Conservation (phyloP, 2,797 vertebrate species). For the Schizopygopsis malacanthus region DNA sequence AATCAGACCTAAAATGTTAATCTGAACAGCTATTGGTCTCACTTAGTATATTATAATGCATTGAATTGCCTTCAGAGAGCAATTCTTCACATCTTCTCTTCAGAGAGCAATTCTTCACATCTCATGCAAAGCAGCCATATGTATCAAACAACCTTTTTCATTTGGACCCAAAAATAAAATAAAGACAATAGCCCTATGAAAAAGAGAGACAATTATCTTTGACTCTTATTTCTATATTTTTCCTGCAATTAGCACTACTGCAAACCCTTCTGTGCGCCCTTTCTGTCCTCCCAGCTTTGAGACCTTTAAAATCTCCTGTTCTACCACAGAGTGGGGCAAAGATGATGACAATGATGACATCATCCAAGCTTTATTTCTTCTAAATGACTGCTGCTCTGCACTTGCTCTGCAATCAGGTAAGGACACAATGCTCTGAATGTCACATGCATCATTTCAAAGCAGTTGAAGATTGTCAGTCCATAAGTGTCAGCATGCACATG, state of each 20-base stretch:
- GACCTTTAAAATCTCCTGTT: constrained; percentile 55
- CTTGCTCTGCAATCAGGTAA: constrained; percentile 1
- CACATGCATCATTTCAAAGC: constrained; percentile 18
- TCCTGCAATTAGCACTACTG: background rate
- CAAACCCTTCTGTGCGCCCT: background rate
- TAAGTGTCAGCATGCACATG: background rate
- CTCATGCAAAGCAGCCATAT: background rate
- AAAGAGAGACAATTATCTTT: background rate
- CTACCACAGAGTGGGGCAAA: constrained; percentile 16
- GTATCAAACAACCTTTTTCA: background rate
- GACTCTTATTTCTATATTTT: background rate
- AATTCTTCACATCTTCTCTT: background rate
- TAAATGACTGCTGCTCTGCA: constrained; percentile 11
- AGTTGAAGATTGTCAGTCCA: background rate
- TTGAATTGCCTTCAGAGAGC: background rate
- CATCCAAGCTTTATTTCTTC: constrained; percentile 65
- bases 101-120: background rate
- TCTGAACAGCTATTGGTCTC: background rate
- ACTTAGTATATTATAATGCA: background rate
- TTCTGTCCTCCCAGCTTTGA: background rate
- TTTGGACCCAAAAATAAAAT: background rate
- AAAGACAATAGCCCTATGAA: background rate
- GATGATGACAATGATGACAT: constrained; percentile 60
- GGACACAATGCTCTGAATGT: constrained; percentile 7
- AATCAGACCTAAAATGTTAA: background rate